Percentiles rank a stretch among this genome's conserved stretches.
phyloP scores from a whole-genome alignment of 1,140 invertebrate genomes.

The Microplitis mediator region DNA sequence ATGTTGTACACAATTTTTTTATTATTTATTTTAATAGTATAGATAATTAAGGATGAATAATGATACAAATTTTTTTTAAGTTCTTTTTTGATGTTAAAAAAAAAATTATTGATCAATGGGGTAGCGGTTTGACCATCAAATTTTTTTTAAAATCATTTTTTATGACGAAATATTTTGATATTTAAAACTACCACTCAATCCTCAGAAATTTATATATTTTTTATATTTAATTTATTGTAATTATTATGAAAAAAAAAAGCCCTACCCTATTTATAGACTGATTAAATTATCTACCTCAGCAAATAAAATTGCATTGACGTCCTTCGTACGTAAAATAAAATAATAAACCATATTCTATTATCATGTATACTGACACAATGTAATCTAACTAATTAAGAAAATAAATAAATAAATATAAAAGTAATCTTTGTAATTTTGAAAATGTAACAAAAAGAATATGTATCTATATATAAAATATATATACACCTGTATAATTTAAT shows the following conservation, averaged over 20 bases:
- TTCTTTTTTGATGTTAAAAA: too few relatives aligned
- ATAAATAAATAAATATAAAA: too few relatives aligned
- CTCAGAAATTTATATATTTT: background rate
- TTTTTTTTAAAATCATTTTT: background rate
- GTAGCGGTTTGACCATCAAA: background rate
- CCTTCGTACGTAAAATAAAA: constrained; percentile 37
- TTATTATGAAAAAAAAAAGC: background rate
- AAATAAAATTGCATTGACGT: constrained; percentile 58
- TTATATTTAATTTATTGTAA: background rate
- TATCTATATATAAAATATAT: too few relatives aligned
- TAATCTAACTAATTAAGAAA: too few relatives aligned
- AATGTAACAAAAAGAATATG: too few relatives aligned
- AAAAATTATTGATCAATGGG: too few relatives aligned
- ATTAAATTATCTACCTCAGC: constrained; percentile 61
- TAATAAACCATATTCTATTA: background rate
- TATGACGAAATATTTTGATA: too few relatives aligned
- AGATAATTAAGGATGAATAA: background rate
- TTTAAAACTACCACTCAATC: background rate
- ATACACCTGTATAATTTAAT: too few relatives aligned
- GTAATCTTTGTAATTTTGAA: too few relatives aligned
- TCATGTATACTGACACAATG: too few relatives aligned
- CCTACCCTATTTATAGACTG: constrained; percentile 51
- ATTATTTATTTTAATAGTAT: background rate
- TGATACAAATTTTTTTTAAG: too few relatives aligned
- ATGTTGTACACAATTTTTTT: background rate